These are phyloP conservation scores for Equus quagga DNA, from an alignment of 2,113 vertebrate species.

Conservation along the genomic window DNA sequence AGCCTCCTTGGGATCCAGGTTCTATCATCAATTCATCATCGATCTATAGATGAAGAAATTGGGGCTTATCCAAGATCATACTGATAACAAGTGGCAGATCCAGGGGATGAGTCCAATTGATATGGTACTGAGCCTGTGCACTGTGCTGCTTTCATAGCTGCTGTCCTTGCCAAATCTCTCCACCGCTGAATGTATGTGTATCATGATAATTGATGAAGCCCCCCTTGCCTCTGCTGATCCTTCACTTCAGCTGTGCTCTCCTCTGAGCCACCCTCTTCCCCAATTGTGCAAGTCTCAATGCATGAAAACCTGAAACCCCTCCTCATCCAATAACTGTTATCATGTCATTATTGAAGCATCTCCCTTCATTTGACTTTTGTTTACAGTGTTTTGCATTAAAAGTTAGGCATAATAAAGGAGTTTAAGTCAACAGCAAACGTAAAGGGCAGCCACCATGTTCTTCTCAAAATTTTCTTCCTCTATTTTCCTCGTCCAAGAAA, in stretches of 20 bases:
- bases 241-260: not conserved
- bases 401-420: not conserved
- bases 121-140: not conserved
- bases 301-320: no score
- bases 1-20: not conserved
- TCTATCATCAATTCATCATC: not conserved
- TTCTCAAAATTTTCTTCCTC: not conserved
- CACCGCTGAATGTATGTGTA: not conserved
- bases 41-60: not conserved
- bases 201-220: not conserved
- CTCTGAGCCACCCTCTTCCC: accelerated
- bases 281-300: not conserved
- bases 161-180: not conserved
- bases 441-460: not conserved
- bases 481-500: not conserved
- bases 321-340: not conserved
- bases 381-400: not conserved
- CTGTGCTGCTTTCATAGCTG: no score
- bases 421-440: not conserved
- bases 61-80: not conserved
- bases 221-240: not conserved
- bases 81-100: not conserved
- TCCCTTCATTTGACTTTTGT: not conserved
- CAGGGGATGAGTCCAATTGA: not conserved
- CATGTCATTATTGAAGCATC: not conserved